Evolutionary conservation across 1,140 invertebrate species (phyloP).

Genomic region (Bombus superbus): DNA sequence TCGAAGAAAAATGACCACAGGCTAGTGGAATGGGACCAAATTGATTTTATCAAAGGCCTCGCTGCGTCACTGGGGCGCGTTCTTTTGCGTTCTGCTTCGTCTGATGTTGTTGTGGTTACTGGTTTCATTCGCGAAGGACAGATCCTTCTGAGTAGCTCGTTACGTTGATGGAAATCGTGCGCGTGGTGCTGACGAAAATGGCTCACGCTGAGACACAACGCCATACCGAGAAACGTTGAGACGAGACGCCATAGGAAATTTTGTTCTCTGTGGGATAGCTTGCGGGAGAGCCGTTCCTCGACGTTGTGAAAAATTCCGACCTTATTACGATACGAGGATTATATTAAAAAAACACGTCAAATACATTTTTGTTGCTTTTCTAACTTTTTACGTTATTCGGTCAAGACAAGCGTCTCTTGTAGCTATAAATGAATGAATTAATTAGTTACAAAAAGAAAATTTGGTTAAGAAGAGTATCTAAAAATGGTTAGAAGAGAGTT

Average conservation of each 20-base stretch:
- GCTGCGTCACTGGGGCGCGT: not conserved
- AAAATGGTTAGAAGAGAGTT: too few species aligned
- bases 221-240: not conserved
- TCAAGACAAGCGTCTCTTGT: too few species aligned
- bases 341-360: too few species aligned
- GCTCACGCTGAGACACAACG: not conserved
- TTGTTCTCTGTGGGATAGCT: not conserved
- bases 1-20: conserved; percentile 39
- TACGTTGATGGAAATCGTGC: not conserved
- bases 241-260: not conserved
- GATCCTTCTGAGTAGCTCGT: not conserved
- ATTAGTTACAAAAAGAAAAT: too few species aligned
- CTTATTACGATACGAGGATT: too few species aligned
- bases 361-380: not conserved
- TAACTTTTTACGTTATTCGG: not conserved
- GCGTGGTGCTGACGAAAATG: not conserved
- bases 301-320: not conserved
- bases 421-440: too few species aligned
- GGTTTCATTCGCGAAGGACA: not conserved
- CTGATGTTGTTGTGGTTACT: not conserved
- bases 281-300: not conserved
- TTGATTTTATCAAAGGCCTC: conserved; percentile 53
- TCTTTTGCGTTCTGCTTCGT: not conserved
- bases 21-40: conserved; percentile 42
- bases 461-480: too few species aligned